Evolutionary conservation across 1,140 invertebrate species (phyloP), one percentile per base, ranked within the genome.

Genomic region (Ooceraea biroi): DNA sequence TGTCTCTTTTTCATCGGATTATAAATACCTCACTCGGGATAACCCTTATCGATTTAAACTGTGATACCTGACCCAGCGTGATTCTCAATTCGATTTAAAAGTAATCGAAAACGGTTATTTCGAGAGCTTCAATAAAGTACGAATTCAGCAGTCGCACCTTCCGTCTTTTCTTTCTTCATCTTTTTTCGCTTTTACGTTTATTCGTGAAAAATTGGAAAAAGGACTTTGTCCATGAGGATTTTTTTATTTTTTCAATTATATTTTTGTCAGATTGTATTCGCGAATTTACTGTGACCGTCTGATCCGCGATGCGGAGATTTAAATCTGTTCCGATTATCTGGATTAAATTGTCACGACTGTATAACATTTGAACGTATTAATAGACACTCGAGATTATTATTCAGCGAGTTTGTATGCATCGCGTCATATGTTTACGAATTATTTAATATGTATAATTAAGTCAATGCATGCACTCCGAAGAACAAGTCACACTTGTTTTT

Each of bases 291-390:
- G 12, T 4, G 3, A 65, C 22, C n/a, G 27, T 71, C 22, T 71
- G 25, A 72, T 46, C 25, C 11, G n/a, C 12, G 52, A 14, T 52
- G 14, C 14, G 14, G 19, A 65, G 55, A 73, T 60, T 60, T 48
- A 74, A 10, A 46, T 60, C 58, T 44, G 44, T 77, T 1, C 19
- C 46, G 46, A 77, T 77, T 77, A 77, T 77, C 30, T 12, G 30
- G 30, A 77, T 77, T 66, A 66, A 77, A 66, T 66, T 77, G 14
- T 77, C 48, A 77, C 14, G 17, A 12, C 60, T 41, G 0, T n/a
- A n/a, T n/a, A n/a, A 30, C 30, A 11, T 66, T 77, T 48, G n/a
- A 48, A 19, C n/a, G 27, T 25, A 76, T 76, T 66, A 77, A 60
- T 8, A 41, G 8, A 17, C 46, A 41, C 14, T 77, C 52, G 52